Base-by-base conservation (phyloP, 2,113 vertebrate genomes). In the Solea senegalensis region DNA sequence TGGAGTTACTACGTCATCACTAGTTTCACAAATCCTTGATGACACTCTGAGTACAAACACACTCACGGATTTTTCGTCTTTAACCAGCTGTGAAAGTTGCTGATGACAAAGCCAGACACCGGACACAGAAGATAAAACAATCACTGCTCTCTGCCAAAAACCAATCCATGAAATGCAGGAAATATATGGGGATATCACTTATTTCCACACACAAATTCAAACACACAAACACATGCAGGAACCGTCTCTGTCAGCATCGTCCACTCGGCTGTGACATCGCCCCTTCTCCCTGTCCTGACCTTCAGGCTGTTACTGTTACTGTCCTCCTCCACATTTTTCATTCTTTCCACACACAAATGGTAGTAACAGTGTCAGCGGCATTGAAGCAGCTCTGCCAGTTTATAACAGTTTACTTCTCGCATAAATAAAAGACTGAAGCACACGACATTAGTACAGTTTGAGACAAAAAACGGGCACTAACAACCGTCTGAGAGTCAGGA, bases 251-350 rank as follows among this genome's bases (percentile, higher is more conserved):
- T 62, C 21, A n/a, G 14, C 11, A 11, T 50, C 27, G 57, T 68
- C 43, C 7, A 13, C 21, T 21, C 21, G 8, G 16, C 43, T 9
- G 3, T 56, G 44, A 67, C 65, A 26, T 50, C 8, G 40, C 45
- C 7, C 28, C 60, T 40, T 76, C 65, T 28, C 66, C 67, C 61
- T 10, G 70, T 15, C 9, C 54, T 77, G 76, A 74, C 84, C 76
- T 68, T 72, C 82, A 79, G 83, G 80, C 66, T 26, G 45, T 69
- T 9, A 49, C 21, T 74, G 28, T 50, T 43, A n/a, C 43, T 44
- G 49, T 59, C 73, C 53, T 12, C 59, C 52, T 21, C 39, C 62
- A 50, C 58, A 41, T 26, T 76, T 56, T 60, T 8, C 34, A 16
- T n/a, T 45, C 21, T 21, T 21, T 21, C 21, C 21, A 21, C 15